Base-by-base conservation (phyloP, 92 coral and sea anemone genomes). In the Isaurus tuberculatus region DNA sequence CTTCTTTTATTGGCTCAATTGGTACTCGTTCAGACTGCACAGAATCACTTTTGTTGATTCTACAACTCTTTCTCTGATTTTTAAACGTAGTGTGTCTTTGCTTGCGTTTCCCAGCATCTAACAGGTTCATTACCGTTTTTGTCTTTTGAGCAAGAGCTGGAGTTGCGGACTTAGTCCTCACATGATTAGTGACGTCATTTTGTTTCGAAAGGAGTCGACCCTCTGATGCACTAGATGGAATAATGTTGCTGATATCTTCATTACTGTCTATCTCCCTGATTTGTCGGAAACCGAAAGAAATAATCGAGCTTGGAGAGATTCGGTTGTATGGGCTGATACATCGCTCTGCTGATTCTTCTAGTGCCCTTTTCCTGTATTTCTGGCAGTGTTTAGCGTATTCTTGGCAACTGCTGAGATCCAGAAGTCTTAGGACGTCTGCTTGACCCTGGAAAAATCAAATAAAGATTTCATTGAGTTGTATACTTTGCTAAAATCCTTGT, bases 341-440 rank as follows among this genome's bases (percentile, higher is more conserved):
- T 31, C 68, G 68, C 32, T 77, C 69, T 11, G 5, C 51, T 8
- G 34, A 60, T 0, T 51, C 91, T 43, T 72, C 48, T 77, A 90
- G 77, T 27, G 55, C 80, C 32, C 70, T 91, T 80, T 43, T 86
- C 37, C 92, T 87, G 85, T 94, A 89, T 55, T 86, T 89, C 13
- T 67, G 57, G 66, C 89, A 85, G 80, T 90, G 87, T 33, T 90
- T 81, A 29, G 88, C 78, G 84, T 92, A 96, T 40, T 92, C 92
- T 48, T 89, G 84, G 63, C 92, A 92, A 36, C 83, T 84, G 28
- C 94, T 85, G 44, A 96, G 93, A 83, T 96, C 99, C 51, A 96
- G 51, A 9, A 94, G 89, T 25, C 99, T 91, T 32, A 96, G 68
- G 10, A 96, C 91, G 33, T 96, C 92, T 79, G 97, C 95, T 26